A percentile compares a stretch with the other conserved stretches of the same genome.
Conservation (phyloP, 2,888 invertebrate species). For the Scaptomyza parva region DNA sequence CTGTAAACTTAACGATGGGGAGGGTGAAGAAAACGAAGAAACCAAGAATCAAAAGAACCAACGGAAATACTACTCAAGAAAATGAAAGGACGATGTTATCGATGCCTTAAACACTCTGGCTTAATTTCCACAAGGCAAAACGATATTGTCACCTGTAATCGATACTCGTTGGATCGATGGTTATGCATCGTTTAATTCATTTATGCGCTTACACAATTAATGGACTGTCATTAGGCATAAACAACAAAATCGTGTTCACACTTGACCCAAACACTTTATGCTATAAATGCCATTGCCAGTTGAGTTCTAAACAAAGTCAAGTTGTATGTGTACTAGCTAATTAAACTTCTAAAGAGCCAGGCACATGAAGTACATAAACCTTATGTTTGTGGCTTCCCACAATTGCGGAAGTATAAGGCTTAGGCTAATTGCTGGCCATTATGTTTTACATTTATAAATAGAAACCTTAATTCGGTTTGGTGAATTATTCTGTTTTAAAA, state of each 20-base stretch:
- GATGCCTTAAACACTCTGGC: background rate
- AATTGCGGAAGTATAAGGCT: constrained; percentile 55
- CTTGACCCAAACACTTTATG: constrained; percentile 63
- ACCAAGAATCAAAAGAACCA: background rate
- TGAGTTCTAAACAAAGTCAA: constrained; percentile 38
- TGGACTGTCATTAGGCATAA: constrained; percentile 57
- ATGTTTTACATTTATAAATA: constrained; percentile 71
- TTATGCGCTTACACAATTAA: constrained; percentile 63
- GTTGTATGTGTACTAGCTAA: constrained; percentile 5
- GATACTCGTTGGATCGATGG: constrained; percentile 46
- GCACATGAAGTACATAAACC: constrained; percentile 6
- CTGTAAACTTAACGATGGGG: constrained; percentile 38
- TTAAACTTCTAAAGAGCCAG: background rate
- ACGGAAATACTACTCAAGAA: background rate
- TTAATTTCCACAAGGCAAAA: constrained; percentile 24
- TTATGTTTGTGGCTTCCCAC: constrained; percentile 43
- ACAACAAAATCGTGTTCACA: constrained; percentile 58
- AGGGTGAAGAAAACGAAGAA: no score
- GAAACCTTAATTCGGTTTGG: constrained; percentile 46
- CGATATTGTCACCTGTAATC: constrained; percentile 39
- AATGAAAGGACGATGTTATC: no score
- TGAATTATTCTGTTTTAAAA: constrained; percentile 56
- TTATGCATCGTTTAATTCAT: constrained; percentile 53
- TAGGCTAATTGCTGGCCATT: constrained; percentile 66
- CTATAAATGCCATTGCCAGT: constrained; percentile 25